phyloP scores from a whole-genome alignment of 1,140 invertebrate species.

The Leptinotarsa lineolata region DNA sequence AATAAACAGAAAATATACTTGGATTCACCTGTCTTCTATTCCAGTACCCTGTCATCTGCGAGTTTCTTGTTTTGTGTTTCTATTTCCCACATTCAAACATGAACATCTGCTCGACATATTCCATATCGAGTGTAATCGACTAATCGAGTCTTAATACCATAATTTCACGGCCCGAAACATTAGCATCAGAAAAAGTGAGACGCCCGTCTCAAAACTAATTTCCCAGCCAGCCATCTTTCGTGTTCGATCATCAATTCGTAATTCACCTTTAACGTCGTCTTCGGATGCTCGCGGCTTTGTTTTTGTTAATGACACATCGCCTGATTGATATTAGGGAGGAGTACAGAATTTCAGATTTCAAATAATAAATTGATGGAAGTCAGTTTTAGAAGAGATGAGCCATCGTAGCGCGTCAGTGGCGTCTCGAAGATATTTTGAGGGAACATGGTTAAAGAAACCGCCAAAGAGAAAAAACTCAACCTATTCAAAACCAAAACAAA shows the following conservation, averaged over 20 bases:
- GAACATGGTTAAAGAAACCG: no score
- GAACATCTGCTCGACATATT: conserved; percentile 10
- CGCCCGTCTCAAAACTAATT: conserved; percentile 19
- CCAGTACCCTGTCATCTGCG: no score
- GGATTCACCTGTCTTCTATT: no score
- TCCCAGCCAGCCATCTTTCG: conserved; percentile 13
- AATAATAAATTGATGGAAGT: conserved; percentile 38
- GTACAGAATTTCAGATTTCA: conserved; percentile 37
- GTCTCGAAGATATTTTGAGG: not conserved
- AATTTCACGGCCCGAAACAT: conserved; percentile 12
- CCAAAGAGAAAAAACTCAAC: no score
- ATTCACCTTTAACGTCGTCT: conserved; percentile 28
- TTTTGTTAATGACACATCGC: conserved; percentile 45
- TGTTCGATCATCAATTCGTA: conserved; percentile 39
- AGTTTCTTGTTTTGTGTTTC: not conserved
- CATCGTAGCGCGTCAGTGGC: not conserved
- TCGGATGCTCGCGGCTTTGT: conserved; percentile 38
- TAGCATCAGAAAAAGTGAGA: conserved; percentile 7
- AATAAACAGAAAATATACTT: no score
- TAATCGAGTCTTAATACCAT: conserved; percentile 17
- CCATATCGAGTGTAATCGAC: not conserved
- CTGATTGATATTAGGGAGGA: conserved; percentile 45
- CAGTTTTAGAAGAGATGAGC: conserved; percentile 23
- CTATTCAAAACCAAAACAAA: no score
- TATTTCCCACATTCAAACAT: not conserved